Evolutionary conservation across 2,113 vertebrate species (phyloP), one percentile per base, ranked within the genome.

Genomic region (Thunnus maccoyii): DNA sequence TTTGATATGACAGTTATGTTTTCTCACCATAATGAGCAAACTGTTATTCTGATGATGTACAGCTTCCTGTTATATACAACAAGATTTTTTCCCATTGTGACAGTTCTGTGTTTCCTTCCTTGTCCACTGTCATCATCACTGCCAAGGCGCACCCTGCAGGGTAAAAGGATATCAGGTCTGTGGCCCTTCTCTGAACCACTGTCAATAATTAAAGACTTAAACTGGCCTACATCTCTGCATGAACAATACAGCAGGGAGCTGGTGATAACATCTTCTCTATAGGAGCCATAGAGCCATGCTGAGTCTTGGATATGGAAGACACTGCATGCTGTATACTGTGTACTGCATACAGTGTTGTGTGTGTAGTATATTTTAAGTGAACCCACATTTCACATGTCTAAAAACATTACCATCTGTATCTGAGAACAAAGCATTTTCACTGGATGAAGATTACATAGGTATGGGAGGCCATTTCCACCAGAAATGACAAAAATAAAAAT

Each of bases 141-240:
- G 44, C 58, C 57, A 69, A 69, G 13, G 15, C 10, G 50, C 9
- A 55, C 12, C 60, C 32, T 56, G 54, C 36, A 64, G 11, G 36
- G 46, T 32, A 16, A 44, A 65, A 78, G 22, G n/a, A 77, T 51
- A 61, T 65, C 12, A 3, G 20, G 60, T 72, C 16, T 76, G 62
- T 67, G 25, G 36, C 30, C 46, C 4, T 27, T 74, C 57, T 66
- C 51, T 89, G 82, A 84, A 62, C 57, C 27, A 52, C 25, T 65
- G 36, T 82, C 72, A 89, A 57, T 89, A 83, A 81, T 81, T 83
- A 80, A 86, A 80, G 73, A 66, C 32, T 85, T 60, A 68, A 51
- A 78, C 47, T 62, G 77, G 30, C 79, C 41, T 51, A 15, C 72
- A 80, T 81, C 81, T 66, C 85, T 78, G 58, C 70, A 51, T 77